A percentile compares a stretch with the other conserved stretches of the same genome.
Evolutionary conservation across 35 echinoderm and acorn worm genomes (phyloP).

Genomic region (Ptychodera flava): DNA sequence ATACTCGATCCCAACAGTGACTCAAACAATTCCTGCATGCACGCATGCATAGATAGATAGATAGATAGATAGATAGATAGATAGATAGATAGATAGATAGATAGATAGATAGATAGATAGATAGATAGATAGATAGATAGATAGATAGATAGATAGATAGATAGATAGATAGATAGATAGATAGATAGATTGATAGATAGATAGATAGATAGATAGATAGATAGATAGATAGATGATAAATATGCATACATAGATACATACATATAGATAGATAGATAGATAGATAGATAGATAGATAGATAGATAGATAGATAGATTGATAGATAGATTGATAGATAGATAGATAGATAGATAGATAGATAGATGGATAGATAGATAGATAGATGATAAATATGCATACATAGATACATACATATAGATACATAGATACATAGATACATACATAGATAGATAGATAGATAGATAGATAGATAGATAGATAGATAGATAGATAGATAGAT

Average conservation of each 20-base stretch:
- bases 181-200: neutral
- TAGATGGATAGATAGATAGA: neutral
- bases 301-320: neutral
- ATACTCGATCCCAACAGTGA: too few species aligned
- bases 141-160: too few species aligned
- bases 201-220: neutral
- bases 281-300: neutral
- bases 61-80: too few species aligned
- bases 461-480: neutral
- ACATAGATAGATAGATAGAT: neutral
- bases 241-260: too few species aligned
- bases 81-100: too few species aligned
- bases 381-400: neutral
- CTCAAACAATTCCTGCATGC: too few species aligned
- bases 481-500: neutral
- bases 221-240: neutral
- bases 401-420: neutral
- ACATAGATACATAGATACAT: neutral
- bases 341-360: too few species aligned
- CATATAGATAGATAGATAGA: too few species aligned
- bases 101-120: neutral
- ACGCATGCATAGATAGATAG: too few species aligned
- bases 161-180: too few species aligned
- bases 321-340: too few species aligned
- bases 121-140: neutral